Base-by-base conservation (phyloP, 35 echinoderm and acorn worm species). In the Nesometra sesokonis region DNA sequence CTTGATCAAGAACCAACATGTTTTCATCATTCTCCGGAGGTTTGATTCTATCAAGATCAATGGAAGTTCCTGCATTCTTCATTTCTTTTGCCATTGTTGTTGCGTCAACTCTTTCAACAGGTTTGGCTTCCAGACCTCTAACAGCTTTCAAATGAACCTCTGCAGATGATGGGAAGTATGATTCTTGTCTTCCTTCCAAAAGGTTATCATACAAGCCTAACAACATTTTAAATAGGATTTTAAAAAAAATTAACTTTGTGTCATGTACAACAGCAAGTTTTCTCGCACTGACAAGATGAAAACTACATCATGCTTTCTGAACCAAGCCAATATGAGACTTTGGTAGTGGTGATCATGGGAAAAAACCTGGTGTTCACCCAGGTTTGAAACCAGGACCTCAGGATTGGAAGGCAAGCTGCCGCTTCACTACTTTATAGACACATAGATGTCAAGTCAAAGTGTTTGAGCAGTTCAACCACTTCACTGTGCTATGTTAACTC, bases 91-190 rank as follows among this genome's bases (percentile, higher is more conserved):
- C 57, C 67, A 57, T 82, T 32, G 87, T 83, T 13, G 35, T 43
- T 0, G 80, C 79, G 36, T 82, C 52, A 67, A 67, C 52, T 67
- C 52, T 35, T 37, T 37, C 67, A 81, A 37, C 33, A 29, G 76
- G 83, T 78, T 84, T 82, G 11, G 84, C 43, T 37, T 93, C 80
- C 30, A 89, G 31, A 43, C 89, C 84, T 39, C 32, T 85, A 57
- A 93, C 82, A 8, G 91, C 87, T 29, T 89, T 86, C 37, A 85
- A 81, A 82, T 93, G 91, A 13, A 89, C 82, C 31, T 93, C 87
- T 21, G 91, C 91, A 30, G 91, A 84, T 82, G 91, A 85, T 67
- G 91, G 91, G 21, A 79, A 81, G 0, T 47, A 17, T 35, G 86
- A 76, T 27, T 88, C 91, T 40, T 88, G 81, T 27, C 34, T 76